These are phyloP conservation scores for Nematostella vectensis DNA, from an alignment of 92 coral and sea anemone species.

Conservation along the genomic window DNA sequence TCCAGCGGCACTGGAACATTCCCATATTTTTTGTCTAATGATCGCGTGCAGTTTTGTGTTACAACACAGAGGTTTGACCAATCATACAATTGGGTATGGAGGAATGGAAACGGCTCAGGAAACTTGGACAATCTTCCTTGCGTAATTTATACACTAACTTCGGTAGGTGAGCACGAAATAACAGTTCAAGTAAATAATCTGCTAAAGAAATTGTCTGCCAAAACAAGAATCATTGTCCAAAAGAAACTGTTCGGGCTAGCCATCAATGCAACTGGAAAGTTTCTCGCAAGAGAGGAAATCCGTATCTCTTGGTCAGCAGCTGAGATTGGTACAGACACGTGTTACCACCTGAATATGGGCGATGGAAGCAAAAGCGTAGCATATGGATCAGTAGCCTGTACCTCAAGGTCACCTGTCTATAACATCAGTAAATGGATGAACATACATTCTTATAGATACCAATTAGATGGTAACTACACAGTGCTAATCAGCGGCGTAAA, in stretches of 20 bases:
- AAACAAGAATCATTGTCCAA: slow-evolving; percentile 24
- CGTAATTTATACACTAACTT: not conserved
- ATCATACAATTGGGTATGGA: slow-evolving; percentile 31
- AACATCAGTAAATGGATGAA: not conserved
- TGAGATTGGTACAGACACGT: slow-evolving; percentile 37
- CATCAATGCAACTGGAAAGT: slow-evolving; percentile 30
- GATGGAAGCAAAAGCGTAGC: slow-evolving; percentile 18
- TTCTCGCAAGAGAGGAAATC: slow-evolving; percentile 3
- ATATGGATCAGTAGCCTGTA: slow-evolving; percentile 23
- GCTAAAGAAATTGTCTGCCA: slow-evolving; percentile 23
- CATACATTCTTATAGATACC: slow-evolving; percentile 14
- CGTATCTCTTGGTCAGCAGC: slow-evolving; percentile 16
- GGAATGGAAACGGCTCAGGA: slow-evolving; percentile 1
- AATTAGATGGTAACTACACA: slow-evolving; percentile 33
- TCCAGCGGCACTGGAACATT: not conserved
- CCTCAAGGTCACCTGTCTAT: not conserved
- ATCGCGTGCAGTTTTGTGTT: slow-evolving; percentile 23
- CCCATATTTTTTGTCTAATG: slow-evolving; percentile 23
- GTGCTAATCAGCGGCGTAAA: slow-evolving; percentile 38
- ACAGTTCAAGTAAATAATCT: slow-evolving; percentile 38
- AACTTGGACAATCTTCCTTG: slow-evolving; percentile 7
- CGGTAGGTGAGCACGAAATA: slow-evolving; percentile 20
- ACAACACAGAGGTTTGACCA: slow-evolving; percentile 49
- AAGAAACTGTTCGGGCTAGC: slow-evolving; percentile 18
- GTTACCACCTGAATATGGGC: slow-evolving; percentile 26